A percentile compares a stretch with the other conserved stretches of the same genome.
Conservation (phyloP, 2,797 vertebrate genomes). For the Threskiornis aethiopicus region DNA sequence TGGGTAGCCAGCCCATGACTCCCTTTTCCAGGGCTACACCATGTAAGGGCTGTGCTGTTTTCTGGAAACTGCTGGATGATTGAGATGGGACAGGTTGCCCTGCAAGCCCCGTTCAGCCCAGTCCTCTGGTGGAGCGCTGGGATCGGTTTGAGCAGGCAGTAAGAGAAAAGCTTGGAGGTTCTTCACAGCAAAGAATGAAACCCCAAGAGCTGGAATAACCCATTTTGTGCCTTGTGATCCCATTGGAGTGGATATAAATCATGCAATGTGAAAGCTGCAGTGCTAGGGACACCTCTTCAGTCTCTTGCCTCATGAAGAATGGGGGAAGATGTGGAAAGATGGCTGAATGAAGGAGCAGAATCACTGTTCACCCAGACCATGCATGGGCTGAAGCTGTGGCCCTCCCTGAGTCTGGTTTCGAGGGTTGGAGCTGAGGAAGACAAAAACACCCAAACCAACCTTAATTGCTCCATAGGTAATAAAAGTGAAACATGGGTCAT, state of each 20-base stretch:
- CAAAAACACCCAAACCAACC: neutral
- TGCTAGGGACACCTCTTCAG: neutral
- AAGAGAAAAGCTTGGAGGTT: neutral
- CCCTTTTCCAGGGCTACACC: neutral
- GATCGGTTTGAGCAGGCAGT: neutral
- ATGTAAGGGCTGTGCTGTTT: neutral
- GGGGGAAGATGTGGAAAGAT: neutral
- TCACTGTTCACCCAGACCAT: neutral
- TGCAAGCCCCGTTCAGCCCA: neutral
- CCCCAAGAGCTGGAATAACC: neutral
- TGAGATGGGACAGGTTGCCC: neutral
- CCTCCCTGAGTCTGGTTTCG: neutral
- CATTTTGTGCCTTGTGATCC: neutral
- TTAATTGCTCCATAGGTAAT: neutral
- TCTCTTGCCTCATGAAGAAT: neutral
- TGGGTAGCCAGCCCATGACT: neutral
- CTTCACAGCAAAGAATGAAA: neutral
- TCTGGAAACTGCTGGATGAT: neutral
- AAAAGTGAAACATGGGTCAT: neutral
- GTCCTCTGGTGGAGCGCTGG: neutral
- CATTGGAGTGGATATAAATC: neutral
- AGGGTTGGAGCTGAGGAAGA: neutral
- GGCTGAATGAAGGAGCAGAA: neutral
- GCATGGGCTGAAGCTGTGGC: fast-evolving
- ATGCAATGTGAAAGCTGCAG: neutral